Evolutionary conservation across 2,888 invertebrate genomes (phyloP), one percentile per base, ranked within the genome.

Genomic region (Caenorhabditis imperialis): DNA sequence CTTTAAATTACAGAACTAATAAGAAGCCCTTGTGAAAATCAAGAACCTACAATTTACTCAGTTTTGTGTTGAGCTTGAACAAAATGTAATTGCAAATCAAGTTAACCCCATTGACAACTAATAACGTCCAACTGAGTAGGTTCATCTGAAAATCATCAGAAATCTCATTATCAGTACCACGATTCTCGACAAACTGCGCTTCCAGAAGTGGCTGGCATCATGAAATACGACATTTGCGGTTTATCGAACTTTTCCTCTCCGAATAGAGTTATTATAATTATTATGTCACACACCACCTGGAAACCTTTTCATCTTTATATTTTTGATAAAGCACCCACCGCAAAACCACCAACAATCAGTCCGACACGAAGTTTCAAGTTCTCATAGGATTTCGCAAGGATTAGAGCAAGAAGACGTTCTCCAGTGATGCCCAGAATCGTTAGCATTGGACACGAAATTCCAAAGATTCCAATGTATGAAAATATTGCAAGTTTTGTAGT

Each of bases 171-270:
- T 27, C 1, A 12, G 8, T 16, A 7, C 20, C 50, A 16, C 35
- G 20, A 25, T 4, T 22, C 54, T 27, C 25, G n/a, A n/a, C n/a
- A n/a, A n/a, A 62, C 62, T 12, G 20, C 37, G 4, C 16, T 6
- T 2, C 62, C 69, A 16, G 60, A 60, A 40, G 47, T 45, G 1
- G 37, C 44, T 5, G 69, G 69, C 16, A 69, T 10, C 37, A 60
- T 33, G 22, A 69, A 51, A 18, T 54, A 69, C 4, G 58, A 60
- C 18, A 54, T 42, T 3, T 44, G 30, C n/a, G 58, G 58, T n/a
- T 60, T 27, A 23, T 53, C 40, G n/a, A 69, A 69, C 12, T 27
- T 25, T 33, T 69, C 69, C 4, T 54, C 18, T 2, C 20, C 18
- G 33, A 57, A 67, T 16, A 67, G 14, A 1, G 44, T 8, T 2